Evolutionary conservation across 1,140 invertebrate genomes (phyloP).

Genomic region (Maniola jurtina): DNA sequence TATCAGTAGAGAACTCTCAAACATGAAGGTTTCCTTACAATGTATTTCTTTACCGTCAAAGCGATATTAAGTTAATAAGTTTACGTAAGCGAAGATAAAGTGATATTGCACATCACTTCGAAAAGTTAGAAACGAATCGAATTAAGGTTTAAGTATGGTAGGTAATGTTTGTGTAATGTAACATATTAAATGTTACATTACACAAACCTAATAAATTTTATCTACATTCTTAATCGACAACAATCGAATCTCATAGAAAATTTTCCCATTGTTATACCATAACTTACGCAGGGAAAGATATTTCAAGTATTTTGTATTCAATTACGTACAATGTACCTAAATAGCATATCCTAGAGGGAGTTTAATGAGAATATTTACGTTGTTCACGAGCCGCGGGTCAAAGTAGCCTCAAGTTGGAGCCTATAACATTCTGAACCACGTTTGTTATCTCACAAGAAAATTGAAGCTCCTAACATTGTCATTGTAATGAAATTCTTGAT

Average conservation of each 20-base stretch:
- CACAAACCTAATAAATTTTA: no score
- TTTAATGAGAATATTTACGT: conserved; percentile 62
- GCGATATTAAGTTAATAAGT: no score
- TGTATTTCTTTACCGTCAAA: no score
- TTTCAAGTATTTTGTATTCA: conserved; percentile 31
- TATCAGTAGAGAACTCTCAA: no score
- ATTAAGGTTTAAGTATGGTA: no score
- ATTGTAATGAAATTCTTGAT: conserved; percentile 70
- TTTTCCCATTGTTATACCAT: conserved; percentile 13
- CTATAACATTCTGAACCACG: conserved; percentile 63
- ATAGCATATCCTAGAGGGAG: conserved; percentile 30
- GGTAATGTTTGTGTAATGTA: no score
- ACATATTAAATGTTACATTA: no score
- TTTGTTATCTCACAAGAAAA: conserved; percentile 64
- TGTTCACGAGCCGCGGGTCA: conserved; percentile 66
- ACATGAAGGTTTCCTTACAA: no score
- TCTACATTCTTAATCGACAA: no score
- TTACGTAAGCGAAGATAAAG: no score
- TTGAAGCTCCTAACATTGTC: conserved; percentile 66
- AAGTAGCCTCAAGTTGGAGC: conserved; percentile 60
- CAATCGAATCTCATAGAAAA: not conserved
- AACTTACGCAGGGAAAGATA: conserved; percentile 15
- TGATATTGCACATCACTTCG: no score
- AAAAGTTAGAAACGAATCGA: no score
- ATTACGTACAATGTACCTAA: conserved; percentile 26